Evolutionary conservation across 2,113 vertebrate genomes (phyloP).

Genomic region (Chloropsis cyanopogon): DNA sequence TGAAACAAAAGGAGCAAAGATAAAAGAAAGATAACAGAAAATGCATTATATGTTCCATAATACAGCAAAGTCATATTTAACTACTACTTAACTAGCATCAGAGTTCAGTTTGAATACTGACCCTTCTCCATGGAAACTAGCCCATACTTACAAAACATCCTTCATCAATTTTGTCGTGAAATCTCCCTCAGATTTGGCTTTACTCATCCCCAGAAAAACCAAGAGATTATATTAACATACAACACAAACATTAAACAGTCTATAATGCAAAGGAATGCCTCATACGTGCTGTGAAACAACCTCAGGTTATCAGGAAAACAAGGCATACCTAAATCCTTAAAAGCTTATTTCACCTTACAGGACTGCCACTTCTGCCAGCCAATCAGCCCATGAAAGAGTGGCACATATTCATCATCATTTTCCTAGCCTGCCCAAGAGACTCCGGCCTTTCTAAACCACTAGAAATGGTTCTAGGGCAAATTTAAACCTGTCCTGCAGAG

Average conservation of each 20-base stretch:
- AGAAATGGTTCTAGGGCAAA: not conserved
- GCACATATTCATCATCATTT: not conserved
- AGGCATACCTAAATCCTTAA: not conserved
- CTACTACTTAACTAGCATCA: not conserved
- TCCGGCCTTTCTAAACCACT: not conserved
- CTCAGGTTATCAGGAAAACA: not conserved
- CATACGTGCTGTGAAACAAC: not conserved
- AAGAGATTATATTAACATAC: not conserved
- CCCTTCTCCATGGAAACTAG: not conserved
- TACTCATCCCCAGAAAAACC: not conserved
- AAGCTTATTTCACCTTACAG: not conserved
- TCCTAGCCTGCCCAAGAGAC: not conserved
- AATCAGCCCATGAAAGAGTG: not conserved
- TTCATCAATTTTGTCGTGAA: not conserved
- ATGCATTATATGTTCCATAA: not conserved
- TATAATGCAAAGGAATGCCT: not conserved
- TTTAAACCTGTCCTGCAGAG: not conserved
- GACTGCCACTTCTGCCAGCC: not conserved
- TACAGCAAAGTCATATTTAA: not conserved
- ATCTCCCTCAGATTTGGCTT: not conserved
- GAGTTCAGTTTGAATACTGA: not conserved
- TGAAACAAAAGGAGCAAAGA: not conserved
- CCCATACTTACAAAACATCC: not conserved
- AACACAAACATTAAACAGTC: not conserved
- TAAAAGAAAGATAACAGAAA: not conserved